phyloP scores from a whole-genome alignment of 2,888 invertebrate genomes.

The Machimus atricapillus region DNA sequence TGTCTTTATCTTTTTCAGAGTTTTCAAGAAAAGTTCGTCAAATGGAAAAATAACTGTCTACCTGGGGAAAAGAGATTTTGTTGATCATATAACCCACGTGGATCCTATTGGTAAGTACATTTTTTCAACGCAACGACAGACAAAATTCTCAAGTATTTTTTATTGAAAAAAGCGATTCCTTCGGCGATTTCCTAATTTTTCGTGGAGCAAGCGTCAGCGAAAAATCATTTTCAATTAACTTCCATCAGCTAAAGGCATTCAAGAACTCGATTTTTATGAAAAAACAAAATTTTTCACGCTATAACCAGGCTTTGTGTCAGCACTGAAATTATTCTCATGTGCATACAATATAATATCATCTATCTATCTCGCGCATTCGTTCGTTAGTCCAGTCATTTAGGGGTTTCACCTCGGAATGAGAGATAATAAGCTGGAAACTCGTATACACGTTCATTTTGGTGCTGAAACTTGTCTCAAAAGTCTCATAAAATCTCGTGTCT shows the following conservation, averaged over 20 bases:
- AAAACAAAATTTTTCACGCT: not conserved
- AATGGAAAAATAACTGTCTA: slow-evolving; percentile 96
- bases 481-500: too few relatives aligned
- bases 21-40: slow-evolving; percentile 96
- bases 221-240: not conserved
- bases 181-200: not conserved
- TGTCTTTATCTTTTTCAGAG: slow-evolving; percentile 66
- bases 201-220: not conserved
- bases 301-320: not conserved
- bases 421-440: too few relatives aligned
- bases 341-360: too few relatives aligned
- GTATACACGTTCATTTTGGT: too few relatives aligned
- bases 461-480: too few relatives aligned
- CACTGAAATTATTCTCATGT: not conserved
- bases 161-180: not conserved
- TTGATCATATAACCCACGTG: slow-evolving; percentile 89
- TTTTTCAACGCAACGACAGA: not conserved
- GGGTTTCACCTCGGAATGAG: too few relatives aligned
- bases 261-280: not conserved
- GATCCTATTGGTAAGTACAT: slow-evolving; percentile 82
- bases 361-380: too few relatives aligned
- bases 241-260: not conserved
- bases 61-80: slow-evolving; percentile 89
- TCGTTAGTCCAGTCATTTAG: too few relatives aligned
- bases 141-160: not conserved